These are phyloP conservation scores for Seriola rivoliana DNA, from an alignment of 2,113 vertebrate species.

Conservation along the genomic window DNA sequence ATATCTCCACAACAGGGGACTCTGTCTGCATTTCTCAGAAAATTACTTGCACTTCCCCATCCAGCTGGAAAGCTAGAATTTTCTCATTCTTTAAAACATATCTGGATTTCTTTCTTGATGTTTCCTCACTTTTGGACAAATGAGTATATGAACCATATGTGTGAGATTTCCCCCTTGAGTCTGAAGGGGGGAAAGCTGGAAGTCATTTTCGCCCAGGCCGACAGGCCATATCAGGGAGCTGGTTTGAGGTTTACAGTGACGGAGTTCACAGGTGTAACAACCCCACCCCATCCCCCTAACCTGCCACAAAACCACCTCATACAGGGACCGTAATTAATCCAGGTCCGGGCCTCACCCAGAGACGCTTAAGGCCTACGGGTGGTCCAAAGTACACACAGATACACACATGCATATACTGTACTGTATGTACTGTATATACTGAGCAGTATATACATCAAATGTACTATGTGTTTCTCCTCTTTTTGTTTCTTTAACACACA, in stretches of 20 bases:
- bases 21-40: slow-evolving; percentile 52
- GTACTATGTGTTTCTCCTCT: slow-evolving; percentile 1
- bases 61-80: slow-evolving; percentile 56
- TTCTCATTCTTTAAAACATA: slow-evolving; percentile 57
- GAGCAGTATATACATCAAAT: slow-evolving; percentile 37
- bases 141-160: slow-evolving; percentile 77
- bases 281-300: slow-evolving; percentile 66
- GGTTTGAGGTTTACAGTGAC: slow-evolving; percentile 74
- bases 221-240: slow-evolving; percentile 68
- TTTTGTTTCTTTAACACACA: slow-evolving; percentile 26
- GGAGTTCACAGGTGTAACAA: slow-evolving; percentile 81
- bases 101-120: slow-evolving; percentile 56
- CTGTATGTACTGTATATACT: slow-evolving; percentile 35
- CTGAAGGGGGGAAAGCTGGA: slow-evolving; percentile 64
- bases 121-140: slow-evolving; percentile 66
- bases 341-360: slow-evolving; percentile 75
- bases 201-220: slow-evolving; percentile 75
- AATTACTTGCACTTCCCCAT: slow-evolving; percentile 46
- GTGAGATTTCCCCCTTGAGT: slow-evolving; percentile 57
- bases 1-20: slow-evolving; percentile 66
- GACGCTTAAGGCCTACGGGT: slow-evolving; percentile 69
- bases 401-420: slow-evolving; percentile 24
- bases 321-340: slow-evolving; percentile 80
- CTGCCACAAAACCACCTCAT: slow-evolving; percentile 81
- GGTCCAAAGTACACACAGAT: slow-evolving; percentile 68